These are phyloP conservation scores for Coranthus polyacanthus DNA, from an alignment of 2,797 vertebrate genomes.

Conservation along the genomic window DNA sequence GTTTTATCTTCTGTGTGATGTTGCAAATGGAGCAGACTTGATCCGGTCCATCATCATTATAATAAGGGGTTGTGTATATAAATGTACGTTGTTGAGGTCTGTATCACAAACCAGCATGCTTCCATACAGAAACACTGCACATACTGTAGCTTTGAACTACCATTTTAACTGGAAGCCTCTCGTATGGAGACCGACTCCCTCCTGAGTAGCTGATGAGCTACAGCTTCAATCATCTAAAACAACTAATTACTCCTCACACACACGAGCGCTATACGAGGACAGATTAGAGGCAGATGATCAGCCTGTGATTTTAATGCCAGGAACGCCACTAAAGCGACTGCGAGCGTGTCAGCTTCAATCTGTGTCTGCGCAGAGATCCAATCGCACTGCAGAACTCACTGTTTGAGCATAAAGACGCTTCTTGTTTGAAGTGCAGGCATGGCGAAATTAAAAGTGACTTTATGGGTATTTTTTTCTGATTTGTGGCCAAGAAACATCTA, in stretches of 20 bases:
- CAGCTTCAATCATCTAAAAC: slow-evolving; percentile 55
- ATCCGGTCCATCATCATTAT: background rate
- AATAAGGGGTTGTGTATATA: background rate
- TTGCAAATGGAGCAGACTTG: no score
- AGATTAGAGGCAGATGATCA: slow-evolving; percentile 76
- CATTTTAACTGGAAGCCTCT: slow-evolving; percentile 32
- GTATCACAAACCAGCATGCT: slow-evolving; percentile 1
- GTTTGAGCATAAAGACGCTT: slow-evolving; percentile 17
- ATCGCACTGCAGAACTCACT: slow-evolving; percentile 18
- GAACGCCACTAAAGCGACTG: slow-evolving; percentile 43
- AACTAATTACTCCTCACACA: slow-evolving; percentile 62
- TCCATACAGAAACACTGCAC: slow-evolving; percentile 5
- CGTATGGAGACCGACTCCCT: slow-evolving; percentile 32
- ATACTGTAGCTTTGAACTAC: slow-evolving; percentile 2
- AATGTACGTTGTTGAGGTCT: background rate
- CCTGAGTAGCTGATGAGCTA: slow-evolving; percentile 2
- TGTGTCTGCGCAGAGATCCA: slow-evolving; percentile 28
- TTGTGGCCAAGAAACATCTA: slow-evolving; percentile 1
- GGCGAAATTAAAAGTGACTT: slow-evolving; percentile 25
- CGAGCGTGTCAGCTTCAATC: slow-evolving; percentile 32
- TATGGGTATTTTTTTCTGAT: slow-evolving; percentile 21
- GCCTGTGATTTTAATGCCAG: slow-evolving; percentile 72
- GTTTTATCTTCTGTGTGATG: no score
- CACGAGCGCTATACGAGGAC: slow-evolving; percentile 27
- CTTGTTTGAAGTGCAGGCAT: slow-evolving; percentile 2